Conservation (phyloP, 1,140 invertebrate genomes). For the Euura saliciscinereae region DNA sequence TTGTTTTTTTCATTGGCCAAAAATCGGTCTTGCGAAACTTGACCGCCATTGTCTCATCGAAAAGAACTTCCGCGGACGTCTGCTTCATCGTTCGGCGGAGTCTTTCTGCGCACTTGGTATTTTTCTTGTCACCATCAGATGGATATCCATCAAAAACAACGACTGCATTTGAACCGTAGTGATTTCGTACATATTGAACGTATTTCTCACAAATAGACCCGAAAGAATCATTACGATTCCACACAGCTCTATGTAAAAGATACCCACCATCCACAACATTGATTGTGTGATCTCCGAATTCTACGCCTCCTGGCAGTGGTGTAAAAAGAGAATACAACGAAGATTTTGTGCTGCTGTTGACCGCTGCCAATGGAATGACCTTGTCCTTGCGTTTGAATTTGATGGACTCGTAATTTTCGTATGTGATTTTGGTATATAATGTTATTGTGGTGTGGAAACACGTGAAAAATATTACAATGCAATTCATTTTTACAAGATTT, state of each 20-base stretch:
- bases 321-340: slow-evolving; percentile 36
- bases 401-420: slow-evolving; percentile 22
- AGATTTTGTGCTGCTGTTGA: slow-evolving; percentile 35
- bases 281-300: not conserved
- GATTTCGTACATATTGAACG: slow-evolving; percentile 34
- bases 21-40: slow-evolving; percentile 21
- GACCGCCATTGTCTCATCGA: slow-evolving; percentile 17
- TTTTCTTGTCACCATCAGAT: slow-evolving; percentile 14
- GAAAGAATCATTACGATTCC: slow-evolving; percentile 43
- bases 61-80: slow-evolving; percentile 13
- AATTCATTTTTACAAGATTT: too few species aligned
- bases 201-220: slow-evolving; percentile 44
- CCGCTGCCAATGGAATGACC: slow-evolving; percentile 30
- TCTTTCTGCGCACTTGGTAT: slow-evolving; percentile 22
- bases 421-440: too few species aligned
- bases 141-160: slow-evolving; percentile 31
- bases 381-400: slow-evolving; percentile 30
- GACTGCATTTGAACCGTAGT: slow-evolving; percentile 14
- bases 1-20: slow-evolving; percentile 23
- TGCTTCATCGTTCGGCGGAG: slow-evolving; percentile 11
- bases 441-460: too few species aligned
- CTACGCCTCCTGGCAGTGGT: not conserved
- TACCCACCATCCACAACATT: slow-evolving; percentile 42
- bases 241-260: slow-evolving; percentile 36
- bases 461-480: too few species aligned